Percentiles rank a stretch among this genome's conserved stretches.
Conservation (phyloP, 2,113 vertebrate genomes). For the Ellobius talpinus region DNA sequence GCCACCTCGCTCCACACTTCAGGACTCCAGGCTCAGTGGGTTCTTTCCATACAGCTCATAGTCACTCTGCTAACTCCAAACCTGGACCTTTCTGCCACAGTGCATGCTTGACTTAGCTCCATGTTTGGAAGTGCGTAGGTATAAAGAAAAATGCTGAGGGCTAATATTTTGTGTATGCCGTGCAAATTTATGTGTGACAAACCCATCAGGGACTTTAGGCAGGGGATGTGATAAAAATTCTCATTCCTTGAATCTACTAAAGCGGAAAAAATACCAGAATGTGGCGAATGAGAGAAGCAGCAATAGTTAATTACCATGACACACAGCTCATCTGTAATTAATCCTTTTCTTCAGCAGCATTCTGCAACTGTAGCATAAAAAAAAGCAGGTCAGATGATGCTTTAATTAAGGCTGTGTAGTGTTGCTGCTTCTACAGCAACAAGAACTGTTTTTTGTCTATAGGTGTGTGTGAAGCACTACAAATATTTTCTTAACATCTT, state of each 20-base stretch:
- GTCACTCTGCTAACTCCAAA: not conserved
- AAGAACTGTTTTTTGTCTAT: slow-evolving; percentile 86
- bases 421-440: slow-evolving; percentile 83
- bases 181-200: slow-evolving; percentile 87
- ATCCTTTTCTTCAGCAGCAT: slow-evolving; percentile 82
- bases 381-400: slow-evolving; percentile 83
- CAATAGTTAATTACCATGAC: slow-evolving; percentile 87
- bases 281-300: slow-evolving; percentile 83
- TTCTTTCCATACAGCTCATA: not conserved
- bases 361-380: slow-evolving; percentile 82
- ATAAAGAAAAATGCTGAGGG: slow-evolving; percentile 79
- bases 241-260: slow-evolving; percentile 83
- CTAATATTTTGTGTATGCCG: slow-evolving; percentile 85
- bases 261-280: slow-evolving; percentile 82
- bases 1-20: not conserved
- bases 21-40: not conserved
- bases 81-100: slow-evolving; percentile 8
- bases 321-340: slow-evolving; percentile 85
- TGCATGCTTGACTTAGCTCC: slow-evolving; percentile 53
- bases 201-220: slow-evolving; percentile 82
- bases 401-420: slow-evolving; percentile 85
- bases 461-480: slow-evolving; percentile 83
- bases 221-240: slow-evolving; percentile 86
- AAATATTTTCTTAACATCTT: slow-evolving; percentile 88
- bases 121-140: not conserved